Evolutionary conservation across 2,113 vertebrate genomes (phyloP).

Genomic region (Ptilonorhynchus violaceus): DNA sequence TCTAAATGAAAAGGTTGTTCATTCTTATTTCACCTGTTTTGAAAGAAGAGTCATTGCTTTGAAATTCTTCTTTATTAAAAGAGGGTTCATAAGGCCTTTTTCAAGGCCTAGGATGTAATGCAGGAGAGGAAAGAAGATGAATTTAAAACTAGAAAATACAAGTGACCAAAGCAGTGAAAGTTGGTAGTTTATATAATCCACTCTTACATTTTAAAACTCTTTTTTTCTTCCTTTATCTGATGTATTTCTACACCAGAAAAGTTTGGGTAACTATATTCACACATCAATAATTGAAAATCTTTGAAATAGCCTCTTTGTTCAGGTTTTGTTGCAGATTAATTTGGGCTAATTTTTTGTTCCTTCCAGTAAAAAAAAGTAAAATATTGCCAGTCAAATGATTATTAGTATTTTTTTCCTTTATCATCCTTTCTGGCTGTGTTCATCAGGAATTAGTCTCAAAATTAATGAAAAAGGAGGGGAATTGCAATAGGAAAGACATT

Average conservation of each 20-base stretch:
- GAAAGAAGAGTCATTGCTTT: not conserved
- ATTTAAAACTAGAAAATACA: not conserved
- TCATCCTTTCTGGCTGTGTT: not conserved
- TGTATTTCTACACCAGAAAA: not conserved
- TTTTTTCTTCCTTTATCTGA: not conserved
- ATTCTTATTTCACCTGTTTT: not conserved
- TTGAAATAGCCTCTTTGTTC: not conserved
- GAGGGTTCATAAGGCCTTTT: not conserved
- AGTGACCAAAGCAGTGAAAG: not conserved
- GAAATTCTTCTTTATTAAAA: not conserved
- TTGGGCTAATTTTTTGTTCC: not conserved
- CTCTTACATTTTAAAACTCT: not conserved
- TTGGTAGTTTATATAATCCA: not conserved
- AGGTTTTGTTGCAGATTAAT: not conserved
- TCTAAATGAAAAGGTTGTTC: not conserved
- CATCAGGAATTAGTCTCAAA: not conserved
- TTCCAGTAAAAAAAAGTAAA: not conserved
- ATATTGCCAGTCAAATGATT: not conserved
- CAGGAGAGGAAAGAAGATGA: not conserved
- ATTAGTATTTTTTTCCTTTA: not conserved
- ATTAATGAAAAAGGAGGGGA: not conserved
- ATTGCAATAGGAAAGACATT: not conserved
- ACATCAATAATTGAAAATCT: not conserved
- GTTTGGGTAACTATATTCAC: not conserved
- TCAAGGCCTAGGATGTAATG: not conserved